Conservation (phyloP, 2,888 invertebrate genomes). For the Lasioglossum pauxillum region DNA sequence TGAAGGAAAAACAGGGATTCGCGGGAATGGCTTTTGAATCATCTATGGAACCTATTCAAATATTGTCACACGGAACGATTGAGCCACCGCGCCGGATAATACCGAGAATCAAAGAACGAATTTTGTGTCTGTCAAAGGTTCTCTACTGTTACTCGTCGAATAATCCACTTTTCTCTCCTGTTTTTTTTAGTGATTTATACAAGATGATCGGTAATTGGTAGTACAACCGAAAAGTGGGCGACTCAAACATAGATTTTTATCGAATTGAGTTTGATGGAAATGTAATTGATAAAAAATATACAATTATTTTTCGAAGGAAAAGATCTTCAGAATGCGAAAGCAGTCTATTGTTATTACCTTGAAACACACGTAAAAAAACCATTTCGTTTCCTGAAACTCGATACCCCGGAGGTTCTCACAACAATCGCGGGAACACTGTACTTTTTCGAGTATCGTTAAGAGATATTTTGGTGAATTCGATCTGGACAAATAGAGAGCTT, state of each 20-base stretch:
- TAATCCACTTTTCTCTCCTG: background rate
- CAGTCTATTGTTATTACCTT: too few relatives aligned
- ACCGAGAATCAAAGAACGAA: background rate
- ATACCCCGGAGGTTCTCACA: too few relatives aligned
- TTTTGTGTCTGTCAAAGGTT: background rate
- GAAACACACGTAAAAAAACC: too few relatives aligned
- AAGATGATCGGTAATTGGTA: background rate
- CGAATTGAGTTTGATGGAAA: background rate
- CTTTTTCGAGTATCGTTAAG: too few relatives aligned
- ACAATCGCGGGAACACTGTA: too few relatives aligned
- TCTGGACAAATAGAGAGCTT: too few relatives aligned
- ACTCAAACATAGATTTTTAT: background rate
- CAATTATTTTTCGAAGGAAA: background rate
- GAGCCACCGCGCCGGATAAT: background rate
- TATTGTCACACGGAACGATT: background rate
- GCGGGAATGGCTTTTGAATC: slow-evolving; percentile 36
- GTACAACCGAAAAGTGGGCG: too few relatives aligned
- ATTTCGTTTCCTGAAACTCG: too few relatives aligned
- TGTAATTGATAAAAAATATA: background rate
- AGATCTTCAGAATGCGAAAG: too few relatives aligned
- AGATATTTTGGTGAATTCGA: too few relatives aligned
- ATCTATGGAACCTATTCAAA: slow-evolving; percentile 29
- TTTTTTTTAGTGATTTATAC: background rate
- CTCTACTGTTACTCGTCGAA: background rate
- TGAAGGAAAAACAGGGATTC: slow-evolving; percentile 40